Evolutionary conservation across 2,113 vertebrate genomes (phyloP).

Genomic region (Heloderma charlesbogerti): DNA sequence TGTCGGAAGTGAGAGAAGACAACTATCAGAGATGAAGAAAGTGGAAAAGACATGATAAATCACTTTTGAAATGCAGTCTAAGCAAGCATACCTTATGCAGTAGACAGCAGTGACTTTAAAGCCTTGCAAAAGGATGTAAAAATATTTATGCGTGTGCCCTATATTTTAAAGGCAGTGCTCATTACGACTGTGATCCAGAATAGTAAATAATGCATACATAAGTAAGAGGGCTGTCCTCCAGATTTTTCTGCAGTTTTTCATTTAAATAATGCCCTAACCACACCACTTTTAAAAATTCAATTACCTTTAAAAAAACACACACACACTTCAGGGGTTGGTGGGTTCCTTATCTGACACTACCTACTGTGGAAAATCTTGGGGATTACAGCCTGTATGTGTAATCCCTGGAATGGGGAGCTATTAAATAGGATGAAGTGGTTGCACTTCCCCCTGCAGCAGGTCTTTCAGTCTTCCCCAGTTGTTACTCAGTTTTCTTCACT

Average conservation of each 20-base stretch:
- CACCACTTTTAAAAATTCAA: neutral
- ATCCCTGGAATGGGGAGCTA: neutral
- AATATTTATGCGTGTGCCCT: conserved; percentile 6
- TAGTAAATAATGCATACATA: neutral
- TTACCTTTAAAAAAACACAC: neutral
- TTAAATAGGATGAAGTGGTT: neutral
- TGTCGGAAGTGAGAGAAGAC: neutral
- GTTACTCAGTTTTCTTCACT: neutral
- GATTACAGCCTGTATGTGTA: neutral
- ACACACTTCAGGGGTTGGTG: neutral
- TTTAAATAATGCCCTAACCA: neutral
- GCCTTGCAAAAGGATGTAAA: neutral
- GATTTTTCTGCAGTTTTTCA: neutral
- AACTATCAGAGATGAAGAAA: neutral
- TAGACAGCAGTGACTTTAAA: accelerated
- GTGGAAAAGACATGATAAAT: neutral
- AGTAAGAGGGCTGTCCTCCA: neutral
- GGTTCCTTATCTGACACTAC: neutral
- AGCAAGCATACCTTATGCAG: neutral
- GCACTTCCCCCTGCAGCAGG: neutral
- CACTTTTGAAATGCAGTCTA: conserved; percentile 18
- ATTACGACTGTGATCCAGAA: neutral
- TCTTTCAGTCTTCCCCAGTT: neutral
- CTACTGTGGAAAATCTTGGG: neutral
- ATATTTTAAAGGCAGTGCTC: neutral